These are phyloP conservation scores for Rhynchopsitta pachyrhyncha DNA, from an alignment of 2,113 vertebrate genomes.

Conservation along the genomic window DNA sequence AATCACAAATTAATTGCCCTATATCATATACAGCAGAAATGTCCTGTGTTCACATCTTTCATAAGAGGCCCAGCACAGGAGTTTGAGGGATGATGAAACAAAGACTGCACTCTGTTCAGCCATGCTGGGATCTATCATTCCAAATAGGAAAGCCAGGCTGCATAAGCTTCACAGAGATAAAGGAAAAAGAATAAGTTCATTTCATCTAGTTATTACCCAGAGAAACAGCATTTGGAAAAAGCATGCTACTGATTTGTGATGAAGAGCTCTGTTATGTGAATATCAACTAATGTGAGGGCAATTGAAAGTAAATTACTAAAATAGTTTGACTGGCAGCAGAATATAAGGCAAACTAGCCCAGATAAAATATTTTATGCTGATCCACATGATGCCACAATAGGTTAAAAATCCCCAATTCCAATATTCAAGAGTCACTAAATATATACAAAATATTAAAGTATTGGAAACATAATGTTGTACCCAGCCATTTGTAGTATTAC, in stretches of 20 bases:
- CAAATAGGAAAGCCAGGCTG: neutral
- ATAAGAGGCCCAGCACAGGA: neutral
- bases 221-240: neutral
- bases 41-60: neutral
- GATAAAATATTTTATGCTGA: neutral
- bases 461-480: neutral
- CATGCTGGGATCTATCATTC: neutral
- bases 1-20: neutral
- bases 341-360: neutral
- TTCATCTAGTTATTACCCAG: neutral
- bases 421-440: neutral
- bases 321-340: neutral
- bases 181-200: neutral
- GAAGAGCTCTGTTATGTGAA: neutral
- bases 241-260: neutral
- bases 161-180: neutral
- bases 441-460: neutral
- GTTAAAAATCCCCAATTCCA: neutral
- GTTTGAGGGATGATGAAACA: neutral
- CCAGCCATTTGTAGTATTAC: fast-evolving
- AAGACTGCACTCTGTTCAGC: neutral
- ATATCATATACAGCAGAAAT: neutral
- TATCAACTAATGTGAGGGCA: neutral
- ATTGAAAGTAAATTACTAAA: neutral
- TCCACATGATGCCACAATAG: neutral